A percentile compares a stretch with the other conserved stretches of the same genome.
phyloP scores from a whole-genome alignment of 2,888 invertebrate species.

The Melanotus villosus region DNA sequence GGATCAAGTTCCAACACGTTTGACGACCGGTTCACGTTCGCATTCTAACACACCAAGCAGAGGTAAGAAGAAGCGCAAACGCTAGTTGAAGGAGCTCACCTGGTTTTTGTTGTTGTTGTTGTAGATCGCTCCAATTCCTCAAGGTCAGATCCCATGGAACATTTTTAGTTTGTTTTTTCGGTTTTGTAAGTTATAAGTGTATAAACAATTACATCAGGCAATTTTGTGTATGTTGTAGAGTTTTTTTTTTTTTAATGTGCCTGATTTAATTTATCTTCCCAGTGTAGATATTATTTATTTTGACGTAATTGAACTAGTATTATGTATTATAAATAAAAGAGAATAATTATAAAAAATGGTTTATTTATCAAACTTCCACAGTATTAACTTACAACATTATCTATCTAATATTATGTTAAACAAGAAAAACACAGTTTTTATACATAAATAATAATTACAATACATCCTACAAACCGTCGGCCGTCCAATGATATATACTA shows the following conservation, averaged over 20 bases:
- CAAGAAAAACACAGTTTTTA: not conserved
- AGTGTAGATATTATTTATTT: slow-evolving; percentile 8
- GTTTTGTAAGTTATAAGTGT: not conserved
- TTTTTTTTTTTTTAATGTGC: not conserved
- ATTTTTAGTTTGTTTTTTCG: slow-evolving; percentile 49
- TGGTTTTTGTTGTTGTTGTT: slow-evolving; percentile 49
- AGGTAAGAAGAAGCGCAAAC: slow-evolving; percentile 51
- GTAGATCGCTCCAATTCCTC: slow-evolving; percentile 55
- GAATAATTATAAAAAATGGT: not conserved
- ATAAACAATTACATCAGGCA: not conserved
- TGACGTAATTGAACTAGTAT: not conserved
- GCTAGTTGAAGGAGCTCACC: not conserved
- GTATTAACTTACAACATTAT: not conserved
- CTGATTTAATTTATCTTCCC: not conserved
- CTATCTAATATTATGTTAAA: not conserved
- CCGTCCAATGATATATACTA: slow-evolving; percentile 72
- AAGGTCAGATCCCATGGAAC: slow-evolving; percentile 52
- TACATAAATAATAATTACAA: slow-evolving; percentile 4
- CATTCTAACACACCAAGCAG: slow-evolving; percentile 63
- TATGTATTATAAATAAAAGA: not conserved
- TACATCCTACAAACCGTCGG: slow-evolving; percentile 52
- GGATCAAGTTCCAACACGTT: slow-evolving; percentile 77
- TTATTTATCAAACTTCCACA: not conserved
- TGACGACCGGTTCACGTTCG: slow-evolving; percentile 64
- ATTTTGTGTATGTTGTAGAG: not conserved